Evolutionary conservation across 2,797 vertebrate genomes (phyloP).

Genomic region (Phalanger gymnotis): DNA sequence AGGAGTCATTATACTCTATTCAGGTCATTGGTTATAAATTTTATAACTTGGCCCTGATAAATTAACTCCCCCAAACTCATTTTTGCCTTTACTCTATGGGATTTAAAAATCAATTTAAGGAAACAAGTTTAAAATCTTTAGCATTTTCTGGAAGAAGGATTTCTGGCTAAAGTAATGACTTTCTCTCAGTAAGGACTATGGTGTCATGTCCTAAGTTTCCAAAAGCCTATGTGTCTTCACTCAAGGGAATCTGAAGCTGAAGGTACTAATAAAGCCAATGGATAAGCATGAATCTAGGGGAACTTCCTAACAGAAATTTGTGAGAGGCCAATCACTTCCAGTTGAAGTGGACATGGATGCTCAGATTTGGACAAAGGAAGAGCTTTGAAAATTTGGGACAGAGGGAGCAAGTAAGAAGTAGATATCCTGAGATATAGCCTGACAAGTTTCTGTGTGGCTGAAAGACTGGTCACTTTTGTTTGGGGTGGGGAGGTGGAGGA

Average conservation of each 20-base stretch:
- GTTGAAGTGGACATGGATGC: not conserved
- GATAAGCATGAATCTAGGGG: not conserved
- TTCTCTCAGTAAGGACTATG: not conserved
- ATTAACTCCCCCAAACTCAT: constrained; percentile 49
- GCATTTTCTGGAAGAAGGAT: not conserved
- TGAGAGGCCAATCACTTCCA: not conserved
- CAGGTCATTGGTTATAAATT: constrained; percentile 68
- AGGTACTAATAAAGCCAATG: not conserved
- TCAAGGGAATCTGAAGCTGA: not conserved
- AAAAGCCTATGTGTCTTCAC: not conserved
- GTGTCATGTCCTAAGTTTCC: not conserved
- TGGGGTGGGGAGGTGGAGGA: not conserved
- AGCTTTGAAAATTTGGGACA: not conserved
- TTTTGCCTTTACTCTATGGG: constrained; percentile 42
- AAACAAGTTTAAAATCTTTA: constrained; percentile 46
- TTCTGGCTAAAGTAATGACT: not conserved
- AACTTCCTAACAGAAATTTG: not conserved
- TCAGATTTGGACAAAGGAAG: not conserved
- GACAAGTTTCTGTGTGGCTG: not conserved
- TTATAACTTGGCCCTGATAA: constrained; percentile 55
- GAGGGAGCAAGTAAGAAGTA: not conserved
- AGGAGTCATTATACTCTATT: constrained; percentile 52
- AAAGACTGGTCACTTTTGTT: not conserved
- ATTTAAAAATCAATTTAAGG: constrained; percentile 48
- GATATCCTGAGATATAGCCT: not conserved